A percentile compares a stretch with the other conserved stretches of the same genome.
These are phyloP conservation scores for Drosophila yakuba DNA, from an alignment of 1,140 invertebrate species.

Conservation along the genomic window DNA sequence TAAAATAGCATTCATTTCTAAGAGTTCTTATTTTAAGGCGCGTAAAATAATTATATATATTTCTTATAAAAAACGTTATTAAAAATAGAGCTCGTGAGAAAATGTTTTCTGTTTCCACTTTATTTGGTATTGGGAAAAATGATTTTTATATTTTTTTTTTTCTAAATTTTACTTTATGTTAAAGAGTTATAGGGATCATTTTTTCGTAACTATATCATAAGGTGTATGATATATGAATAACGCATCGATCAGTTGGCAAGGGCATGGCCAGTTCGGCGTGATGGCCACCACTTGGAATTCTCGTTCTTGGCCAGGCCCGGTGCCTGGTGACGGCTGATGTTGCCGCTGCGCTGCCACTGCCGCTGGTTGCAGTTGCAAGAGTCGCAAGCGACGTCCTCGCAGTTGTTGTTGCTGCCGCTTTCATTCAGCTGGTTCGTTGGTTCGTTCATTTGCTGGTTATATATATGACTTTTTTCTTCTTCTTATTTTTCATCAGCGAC, in stretches of 20 bases:
- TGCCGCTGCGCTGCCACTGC: slow-evolving; percentile 39
- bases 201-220: too few relatives aligned
- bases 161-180: too few relatives aligned
- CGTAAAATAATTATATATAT: too few relatives aligned
- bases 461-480: slow-evolving; percentile 32
- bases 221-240: not conserved
- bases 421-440: slow-evolving; percentile 68
- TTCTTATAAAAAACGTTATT: too few relatives aligned
- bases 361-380: slow-evolving; percentile 66
- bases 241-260: slow-evolving; percentile 13
- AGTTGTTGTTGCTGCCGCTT: slow-evolving; percentile 53
- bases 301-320: slow-evolving; percentile 47
- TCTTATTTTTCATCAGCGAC: slow-evolving; percentile 50
- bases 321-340: slow-evolving; percentile 39
- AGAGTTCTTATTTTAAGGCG: not conserved
- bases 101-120: too few relatives aligned
- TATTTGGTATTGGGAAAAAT: too few relatives aligned
- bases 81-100: too few relatives aligned
- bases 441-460: slow-evolving; percentile 68
- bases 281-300: slow-evolving; percentile 5
- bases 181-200: too few relatives aligned
- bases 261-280: slow-evolving; percentile 20
- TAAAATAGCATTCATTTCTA: not conserved
- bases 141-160: too few relatives aligned
- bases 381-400: slow-evolving; percentile 54